Percentiles rank a stretch among this genome's conserved stretches.
Evolutionary conservation across 2,113 vertebrate species (phyloP).

Genomic region (Stegostoma tigrinum): DNA sequence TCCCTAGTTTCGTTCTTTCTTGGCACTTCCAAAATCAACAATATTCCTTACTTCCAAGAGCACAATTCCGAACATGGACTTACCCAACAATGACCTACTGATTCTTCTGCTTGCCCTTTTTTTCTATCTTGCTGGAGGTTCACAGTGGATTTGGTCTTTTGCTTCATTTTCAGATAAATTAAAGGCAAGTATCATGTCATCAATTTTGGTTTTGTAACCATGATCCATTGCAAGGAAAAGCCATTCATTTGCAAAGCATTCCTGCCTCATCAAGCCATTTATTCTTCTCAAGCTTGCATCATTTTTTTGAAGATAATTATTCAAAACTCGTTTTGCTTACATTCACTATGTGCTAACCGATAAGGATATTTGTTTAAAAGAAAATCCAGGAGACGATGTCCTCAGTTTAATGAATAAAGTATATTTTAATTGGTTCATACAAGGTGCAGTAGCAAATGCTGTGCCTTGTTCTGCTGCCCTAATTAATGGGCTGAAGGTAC

Average conservation of each 20-base stretch:
- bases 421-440: neutral
- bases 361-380: neutral
- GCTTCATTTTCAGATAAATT: neutral
- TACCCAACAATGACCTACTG: neutral
- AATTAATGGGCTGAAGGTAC: neutral
- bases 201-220: neutral
- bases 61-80: neutral
- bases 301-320: neutral
- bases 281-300: neutral
- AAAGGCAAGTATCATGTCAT: neutral
- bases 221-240: neutral
- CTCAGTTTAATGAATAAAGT: neutral
- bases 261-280: neutral
- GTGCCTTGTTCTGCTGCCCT: neutral
- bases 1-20: neutral
- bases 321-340: neutral
- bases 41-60: neutral
- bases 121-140: neutral
- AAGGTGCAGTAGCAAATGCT: neutral
- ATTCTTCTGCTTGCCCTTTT: neutral
- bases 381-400: neutral
- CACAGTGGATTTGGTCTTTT: neutral
- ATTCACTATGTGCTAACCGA: neutral
- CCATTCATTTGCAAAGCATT: neutral
- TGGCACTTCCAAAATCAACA: neutral